These are phyloP conservation scores for Sycophila sp. DNA, from an alignment of 1,140 invertebrate genomes.

Conservation along the genomic window DNA sequence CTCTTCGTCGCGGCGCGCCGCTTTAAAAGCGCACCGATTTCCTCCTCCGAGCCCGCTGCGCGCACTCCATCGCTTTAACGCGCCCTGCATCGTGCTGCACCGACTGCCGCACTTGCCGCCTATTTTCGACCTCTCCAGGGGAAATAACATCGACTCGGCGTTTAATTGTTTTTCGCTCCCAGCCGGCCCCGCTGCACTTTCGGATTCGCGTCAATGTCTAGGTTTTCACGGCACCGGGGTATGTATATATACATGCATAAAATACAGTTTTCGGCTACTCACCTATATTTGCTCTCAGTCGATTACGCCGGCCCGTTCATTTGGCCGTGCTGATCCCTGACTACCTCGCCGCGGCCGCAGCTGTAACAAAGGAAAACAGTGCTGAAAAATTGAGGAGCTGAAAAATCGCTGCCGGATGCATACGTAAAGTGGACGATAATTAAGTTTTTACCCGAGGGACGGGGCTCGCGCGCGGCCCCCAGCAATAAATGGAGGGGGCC, in stretches of 20 bases:
- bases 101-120: neutral
- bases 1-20: neutral
- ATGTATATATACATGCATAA: neutral
- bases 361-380: too few relatives aligned
- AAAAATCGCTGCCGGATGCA: neutral
- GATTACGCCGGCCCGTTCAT: too few relatives aligned
- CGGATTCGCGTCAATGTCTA: constrained; percentile 31
- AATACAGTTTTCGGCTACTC: neutral
- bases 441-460: constrained; percentile 16
- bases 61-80: neutral
- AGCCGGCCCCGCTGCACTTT: neutral
- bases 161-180: constrained; percentile 58
- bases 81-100: neutral
- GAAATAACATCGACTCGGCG: constrained; percentile 54
- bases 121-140: constrained; percentile 38
- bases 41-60: too few relatives aligned
- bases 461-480: neutral
- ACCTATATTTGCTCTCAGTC: neutral
- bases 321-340: neutral
- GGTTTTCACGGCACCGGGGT: constrained; percentile 18
- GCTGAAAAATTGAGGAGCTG: neutral
- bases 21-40: neutral
- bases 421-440: neutral
- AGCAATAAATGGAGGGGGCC: neutral
- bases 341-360: neutral